Conservation (phyloP, 2,888 invertebrate species). For the Synergus gifuensis region DNA sequence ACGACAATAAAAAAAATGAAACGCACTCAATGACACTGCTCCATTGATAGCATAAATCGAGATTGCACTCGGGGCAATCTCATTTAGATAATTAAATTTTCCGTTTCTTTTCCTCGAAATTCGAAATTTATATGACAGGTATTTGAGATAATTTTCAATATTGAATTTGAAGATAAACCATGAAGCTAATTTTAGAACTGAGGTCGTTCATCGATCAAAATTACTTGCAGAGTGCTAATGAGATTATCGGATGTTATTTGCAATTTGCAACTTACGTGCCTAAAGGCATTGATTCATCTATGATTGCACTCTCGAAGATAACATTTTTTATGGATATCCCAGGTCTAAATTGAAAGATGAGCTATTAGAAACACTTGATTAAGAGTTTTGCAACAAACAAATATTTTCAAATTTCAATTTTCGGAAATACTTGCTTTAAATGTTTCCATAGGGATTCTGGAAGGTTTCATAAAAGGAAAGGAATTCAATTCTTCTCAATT, state of each 20-base stretch:
- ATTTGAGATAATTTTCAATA: conserved; percentile 5
- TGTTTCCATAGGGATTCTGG: background rate
- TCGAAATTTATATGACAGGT: background rate
- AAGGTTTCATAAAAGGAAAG: background rate
- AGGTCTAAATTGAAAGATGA: background rate
- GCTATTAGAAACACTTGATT: background rate
- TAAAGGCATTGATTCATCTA: conserved; percentile 9
- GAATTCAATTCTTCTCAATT: background rate
- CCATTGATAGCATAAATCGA: background rate
- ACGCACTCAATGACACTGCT: background rate
- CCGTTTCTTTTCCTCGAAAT: background rate
- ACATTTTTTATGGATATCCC: background rate
- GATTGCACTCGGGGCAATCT: background rate
- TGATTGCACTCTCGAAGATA: background rate
- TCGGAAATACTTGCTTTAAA: no score
- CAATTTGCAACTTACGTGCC: conserved; percentile 16
- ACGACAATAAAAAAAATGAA: background rate
- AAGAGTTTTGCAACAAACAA: background rate
- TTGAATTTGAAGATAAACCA: background rate
- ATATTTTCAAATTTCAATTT: no score
- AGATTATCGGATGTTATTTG: conserved; percentile 31
- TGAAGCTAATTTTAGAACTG: conserved; percentile 16
- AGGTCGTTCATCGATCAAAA: conserved; percentile 29
- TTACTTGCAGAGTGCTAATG: conserved; percentile 21
- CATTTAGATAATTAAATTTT: background rate